Conservation (phyloP, 2,797 vertebrate genomes). For the Cossypha niveicapilla region DNA sequence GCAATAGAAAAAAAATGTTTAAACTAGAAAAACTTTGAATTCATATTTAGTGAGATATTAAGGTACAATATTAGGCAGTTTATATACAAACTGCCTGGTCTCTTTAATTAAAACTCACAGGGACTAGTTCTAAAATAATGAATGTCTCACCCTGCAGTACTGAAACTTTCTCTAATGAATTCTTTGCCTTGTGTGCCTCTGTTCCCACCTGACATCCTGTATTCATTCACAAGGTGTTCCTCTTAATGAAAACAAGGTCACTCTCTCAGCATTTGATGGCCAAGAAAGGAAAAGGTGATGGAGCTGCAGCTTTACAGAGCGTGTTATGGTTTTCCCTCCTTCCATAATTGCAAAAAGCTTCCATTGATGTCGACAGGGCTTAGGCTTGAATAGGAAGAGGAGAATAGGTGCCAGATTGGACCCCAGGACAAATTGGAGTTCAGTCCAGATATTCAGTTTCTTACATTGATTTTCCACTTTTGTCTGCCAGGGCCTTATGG, state of each 20-base stretch:
- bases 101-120: slow-evolving; percentile 31
- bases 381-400: slow-evolving; percentile 6
- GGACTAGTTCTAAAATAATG: background rate
- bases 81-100: background rate
- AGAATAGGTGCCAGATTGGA: slow-evolving; percentile 22
- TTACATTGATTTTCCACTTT: slow-evolving; percentile 14
- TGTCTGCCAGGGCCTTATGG: background rate
- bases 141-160: background rate
- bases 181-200: slow-evolving; percentile 17
- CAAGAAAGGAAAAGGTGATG: slow-evolving; percentile 37
- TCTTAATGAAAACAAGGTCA: slow-evolving; percentile 70
- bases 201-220: slow-evolving; percentile 50
- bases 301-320: background rate
- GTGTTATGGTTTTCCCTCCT: background rate
- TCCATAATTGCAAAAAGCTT: slow-evolving; percentile 38
- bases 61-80: background rate
- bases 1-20: fast-evolving
- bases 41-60: background rate
- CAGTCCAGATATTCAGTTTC: slow-evolving; percentile 6
- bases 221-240: slow-evolving; percentile 62
- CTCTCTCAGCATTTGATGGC: slow-evolving; percentile 35
- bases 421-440: slow-evolving; percentile 24
- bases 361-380: background rate
- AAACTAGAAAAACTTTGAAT: background rate
- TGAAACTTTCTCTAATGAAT: slow-evolving; percentile 54